Evolutionary conservation across 2,888 invertebrate species (phyloP).

Genomic region (Eupeodes latifasciatus): DNA sequence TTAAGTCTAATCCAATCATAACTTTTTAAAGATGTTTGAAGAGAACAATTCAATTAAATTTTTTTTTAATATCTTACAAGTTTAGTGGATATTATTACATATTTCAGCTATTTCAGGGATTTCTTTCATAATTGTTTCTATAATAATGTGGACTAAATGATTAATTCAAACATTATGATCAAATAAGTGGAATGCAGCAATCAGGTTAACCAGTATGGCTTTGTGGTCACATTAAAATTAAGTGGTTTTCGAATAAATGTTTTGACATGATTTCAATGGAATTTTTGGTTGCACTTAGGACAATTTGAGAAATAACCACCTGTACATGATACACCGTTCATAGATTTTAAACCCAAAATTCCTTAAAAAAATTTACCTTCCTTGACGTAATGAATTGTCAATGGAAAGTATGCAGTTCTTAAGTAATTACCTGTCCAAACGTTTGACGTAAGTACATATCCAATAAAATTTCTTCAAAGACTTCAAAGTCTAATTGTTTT

Average conservation of each 20-base stretch:
- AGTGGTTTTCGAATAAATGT: neutral
- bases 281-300: neutral
- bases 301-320: neutral
- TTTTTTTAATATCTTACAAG: neutral
- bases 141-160: neutral
- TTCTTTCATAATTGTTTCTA: neutral
- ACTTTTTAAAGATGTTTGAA: neutral
- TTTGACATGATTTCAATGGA: too few species aligned
- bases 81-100: neutral
- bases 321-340: neutral
- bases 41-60: neutral
- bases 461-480: too few species aligned
- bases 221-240: neutral
- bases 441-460: constrained; percentile 68
- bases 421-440: constrained; percentile 20
- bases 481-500: too few species aligned
- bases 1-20: too few species aligned
- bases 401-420: constrained; percentile 56
- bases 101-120: neutral
- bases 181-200: neutral
- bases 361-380: constrained; percentile 28
- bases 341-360: neutral
- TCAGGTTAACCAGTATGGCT: neutral
- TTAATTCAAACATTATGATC: neutral
- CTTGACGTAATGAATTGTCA: constrained; percentile 65